These are phyloP conservation scores for Echinops telfairi DNA, from an alignment of 2,113 vertebrate species.

Conservation along the genomic window DNA sequence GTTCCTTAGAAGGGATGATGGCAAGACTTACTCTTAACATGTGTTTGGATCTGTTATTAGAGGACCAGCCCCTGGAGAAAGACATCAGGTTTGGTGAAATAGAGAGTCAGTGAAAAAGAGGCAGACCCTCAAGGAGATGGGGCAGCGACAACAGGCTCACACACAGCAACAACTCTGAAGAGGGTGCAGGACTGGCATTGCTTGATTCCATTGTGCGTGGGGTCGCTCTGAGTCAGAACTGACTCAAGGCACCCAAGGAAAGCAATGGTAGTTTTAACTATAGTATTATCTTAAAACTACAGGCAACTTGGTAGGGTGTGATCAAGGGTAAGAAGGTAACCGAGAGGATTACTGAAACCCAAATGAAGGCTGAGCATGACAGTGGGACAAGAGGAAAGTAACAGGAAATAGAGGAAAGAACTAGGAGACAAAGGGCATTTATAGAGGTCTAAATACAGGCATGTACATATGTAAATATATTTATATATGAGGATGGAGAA, in stretches of 20 bases:
- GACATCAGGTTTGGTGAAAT: not conserved
- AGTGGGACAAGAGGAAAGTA: too few relatives aligned
- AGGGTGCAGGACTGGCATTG: not conserved
- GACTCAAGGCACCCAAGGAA: not conserved
- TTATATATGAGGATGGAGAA: too few relatives aligned
- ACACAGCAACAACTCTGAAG: not conserved
- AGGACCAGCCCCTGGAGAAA: not conserved
- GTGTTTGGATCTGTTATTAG: not conserved
- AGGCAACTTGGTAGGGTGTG: too few relatives aligned
- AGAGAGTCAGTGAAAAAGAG: not conserved
- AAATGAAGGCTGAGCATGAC: too few relatives aligned
- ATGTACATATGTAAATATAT: too few relatives aligned
- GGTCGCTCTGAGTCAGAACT: not conserved
- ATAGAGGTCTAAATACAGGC: too few relatives aligned
- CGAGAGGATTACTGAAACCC: too few relatives aligned
- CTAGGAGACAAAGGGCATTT: too few relatives aligned
- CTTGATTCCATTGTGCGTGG: not conserved
- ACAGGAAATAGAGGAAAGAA: too few relatives aligned
- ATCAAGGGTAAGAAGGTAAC: too few relatives aligned
- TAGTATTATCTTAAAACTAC: not conserved
- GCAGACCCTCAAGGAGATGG: not conserved
- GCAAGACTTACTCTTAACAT: not conserved
- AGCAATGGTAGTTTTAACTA: constrained; percentile 2
- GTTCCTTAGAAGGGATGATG: not conserved
- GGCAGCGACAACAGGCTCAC: not conserved